These are phyloP conservation scores for Sinelater perroti DNA, from an alignment of 2,888 invertebrate genomes.

Conservation along the genomic window DNA sequence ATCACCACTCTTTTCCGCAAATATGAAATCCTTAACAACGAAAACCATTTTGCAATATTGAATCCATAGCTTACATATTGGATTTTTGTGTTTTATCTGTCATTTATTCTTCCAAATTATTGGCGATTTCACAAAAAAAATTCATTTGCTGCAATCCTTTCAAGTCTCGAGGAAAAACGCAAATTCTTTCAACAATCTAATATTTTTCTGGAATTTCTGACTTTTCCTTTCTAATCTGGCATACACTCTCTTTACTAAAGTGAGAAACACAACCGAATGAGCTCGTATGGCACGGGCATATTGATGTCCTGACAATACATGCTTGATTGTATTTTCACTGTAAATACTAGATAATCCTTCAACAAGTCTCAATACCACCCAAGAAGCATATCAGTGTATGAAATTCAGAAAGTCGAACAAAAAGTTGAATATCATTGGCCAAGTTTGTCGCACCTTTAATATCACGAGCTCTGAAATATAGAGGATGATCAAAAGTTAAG, in stretches of 20 bases:
- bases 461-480: no score
- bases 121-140: not conserved
- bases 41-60: not conserved
- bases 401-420: not conserved
- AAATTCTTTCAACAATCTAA: not conserved
- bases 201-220: not conserved
- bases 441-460: not conserved
- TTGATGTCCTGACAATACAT: not conserved
- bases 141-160: not conserved
- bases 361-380: not conserved
- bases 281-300: not conserved
- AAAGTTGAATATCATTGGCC: not conserved
- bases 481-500: not conserved
- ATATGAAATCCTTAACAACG: not conserved
- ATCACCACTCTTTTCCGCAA: no score
- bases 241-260: not conserved
- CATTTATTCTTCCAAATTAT: not conserved
- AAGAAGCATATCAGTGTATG: not conserved
- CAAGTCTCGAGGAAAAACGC: not conserved
- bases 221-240: not conserved
- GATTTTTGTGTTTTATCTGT: not conserved
- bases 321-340: not conserved
- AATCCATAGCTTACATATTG: not conserved
- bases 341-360: not conserved
- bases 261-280: not conserved